Percentiles rank a stretch among this genome's conserved stretches.
These are phyloP conservation scores for Channa maculata DNA, from an alignment of 2,113 vertebrate species.

Conservation along the genomic window DNA sequence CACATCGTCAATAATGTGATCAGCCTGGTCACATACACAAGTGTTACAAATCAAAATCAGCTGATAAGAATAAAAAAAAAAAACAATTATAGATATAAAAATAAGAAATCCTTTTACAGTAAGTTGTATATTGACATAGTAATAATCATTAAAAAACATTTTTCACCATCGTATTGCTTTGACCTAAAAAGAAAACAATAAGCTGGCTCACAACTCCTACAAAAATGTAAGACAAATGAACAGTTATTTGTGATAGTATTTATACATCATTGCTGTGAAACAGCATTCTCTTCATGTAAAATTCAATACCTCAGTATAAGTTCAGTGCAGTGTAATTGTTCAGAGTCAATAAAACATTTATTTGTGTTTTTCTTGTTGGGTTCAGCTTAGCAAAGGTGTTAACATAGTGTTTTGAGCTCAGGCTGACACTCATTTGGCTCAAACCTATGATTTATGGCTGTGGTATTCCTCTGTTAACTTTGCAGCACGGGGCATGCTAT, in stretches of 20 bases:
- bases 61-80: slow-evolving; percentile 17
- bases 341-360: no score
- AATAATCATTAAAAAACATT: slow-evolving; percentile 73
- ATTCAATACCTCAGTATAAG: not conserved
- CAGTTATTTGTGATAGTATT: not conserved
- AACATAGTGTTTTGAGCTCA: not conserved
- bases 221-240: no score
- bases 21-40: slow-evolving; percentile 33
- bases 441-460: not conserved
- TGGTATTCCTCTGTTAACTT: no score
- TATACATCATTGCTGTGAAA: not conserved
- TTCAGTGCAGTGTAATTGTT: not conserved
- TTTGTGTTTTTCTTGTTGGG: no score
- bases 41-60: slow-evolving; percentile 51
- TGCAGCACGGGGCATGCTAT: no score
- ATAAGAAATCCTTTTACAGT: slow-evolving; percentile 34
- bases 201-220: not conserved
- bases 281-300: not conserved
- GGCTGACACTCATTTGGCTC: not conserved
- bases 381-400: no score
- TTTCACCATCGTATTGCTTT: slow-evolving; percentile 74
- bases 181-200: slow-evolving; percentile 42
- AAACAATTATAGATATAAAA: slow-evolving; percentile 55
- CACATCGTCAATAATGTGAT: slow-evolving; percentile 20
- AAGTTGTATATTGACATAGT: slow-evolving; percentile 68